Base-by-base conservation (phyloP, 2,797 vertebrate genomes). In the Sphenodon punctatus region DNA sequence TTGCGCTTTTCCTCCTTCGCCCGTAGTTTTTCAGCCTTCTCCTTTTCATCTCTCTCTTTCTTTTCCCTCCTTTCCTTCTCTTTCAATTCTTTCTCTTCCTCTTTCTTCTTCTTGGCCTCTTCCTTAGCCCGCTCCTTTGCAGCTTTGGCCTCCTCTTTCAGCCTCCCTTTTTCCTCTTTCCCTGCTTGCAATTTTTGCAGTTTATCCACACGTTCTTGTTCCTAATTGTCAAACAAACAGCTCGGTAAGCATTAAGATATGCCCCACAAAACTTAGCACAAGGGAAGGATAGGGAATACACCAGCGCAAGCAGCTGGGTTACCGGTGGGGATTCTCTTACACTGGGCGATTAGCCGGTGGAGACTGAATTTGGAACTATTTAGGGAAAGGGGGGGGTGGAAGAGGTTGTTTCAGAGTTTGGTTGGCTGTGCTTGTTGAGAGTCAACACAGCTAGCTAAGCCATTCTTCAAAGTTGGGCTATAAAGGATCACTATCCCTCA, bases 1-100 rank as follows among this genome's bases (percentile, higher is more conserved):
- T 97, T 98, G 64, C 97, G 96, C 66, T 97, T 96, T 77, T 99
- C 98, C 80, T 99, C 98, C 93, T 98, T 99, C 32, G 87, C 96
- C 23, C 95, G 46, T 82, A 95, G 86, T 80, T 96, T 96, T 94
- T 98, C 95, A 2, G 95, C 95, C 80, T 97, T 99, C 73, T 99
- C 98, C 60, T 96, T 95, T 48, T 97, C 97, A 0, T 99, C 98
- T 38, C 96, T 96, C 13, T 98, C 97, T 1, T 97, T 97, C 76
- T 96, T 97, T 87, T 98, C 97, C 10, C 95, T 97, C 86, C 97
- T 97, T 74, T 99, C 97, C 10, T 94, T 97, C 89, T 97, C 98
- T 75, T 97, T 95, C 77, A 95, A 84, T 88, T 93, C 97, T 30
- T 97, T 97, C 73, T 97, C 95, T 14, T 98, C 97, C 76, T 99